These are phyloP conservation scores for Polyodon spathula DNA, from an alignment of 2,113 vertebrate species.

Conservation along the genomic window DNA sequence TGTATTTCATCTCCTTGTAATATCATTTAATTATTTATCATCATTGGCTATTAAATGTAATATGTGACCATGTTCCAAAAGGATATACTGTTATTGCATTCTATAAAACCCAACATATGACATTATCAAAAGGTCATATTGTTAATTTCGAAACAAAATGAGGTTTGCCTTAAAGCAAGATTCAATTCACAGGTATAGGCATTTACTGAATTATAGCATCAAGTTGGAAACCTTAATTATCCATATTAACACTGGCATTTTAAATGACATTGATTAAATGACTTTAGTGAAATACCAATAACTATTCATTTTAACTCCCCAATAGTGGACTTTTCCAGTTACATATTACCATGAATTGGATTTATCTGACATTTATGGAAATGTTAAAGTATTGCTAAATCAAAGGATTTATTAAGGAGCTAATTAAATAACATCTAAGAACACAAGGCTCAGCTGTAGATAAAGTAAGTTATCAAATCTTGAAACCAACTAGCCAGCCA, in stretches of 20 bases:
- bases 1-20: neutral
- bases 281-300: neutral
- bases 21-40: neutral
- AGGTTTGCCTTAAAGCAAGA: constrained; percentile 57
- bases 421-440: too few relatives aligned
- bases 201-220: constrained; percentile 60
- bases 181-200: constrained; percentile 58
- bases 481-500: too few relatives aligned
- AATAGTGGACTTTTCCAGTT: neutral
- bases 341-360: neutral
- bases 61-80: neutral
- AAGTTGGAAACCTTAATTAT: constrained; percentile 35
- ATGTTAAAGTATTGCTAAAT: too few relatives aligned
- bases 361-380: too few relatives aligned
- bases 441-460: too few relatives aligned
- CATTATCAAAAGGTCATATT: constrained; percentile 63
- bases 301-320: neutral
- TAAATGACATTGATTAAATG: constrained; percentile 50
- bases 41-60: neutral
- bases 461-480: too few relatives aligned
- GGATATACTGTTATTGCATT: neutral
- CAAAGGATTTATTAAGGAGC: too few relatives aligned
- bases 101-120: constrained; percentile 45
- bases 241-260: constrained; percentile 47
- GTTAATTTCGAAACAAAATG: constrained; percentile 48